Conservation (phyloP, 30 jellyfish, hydroid and myxozoan species). For the Aurelia aurita region DNA sequence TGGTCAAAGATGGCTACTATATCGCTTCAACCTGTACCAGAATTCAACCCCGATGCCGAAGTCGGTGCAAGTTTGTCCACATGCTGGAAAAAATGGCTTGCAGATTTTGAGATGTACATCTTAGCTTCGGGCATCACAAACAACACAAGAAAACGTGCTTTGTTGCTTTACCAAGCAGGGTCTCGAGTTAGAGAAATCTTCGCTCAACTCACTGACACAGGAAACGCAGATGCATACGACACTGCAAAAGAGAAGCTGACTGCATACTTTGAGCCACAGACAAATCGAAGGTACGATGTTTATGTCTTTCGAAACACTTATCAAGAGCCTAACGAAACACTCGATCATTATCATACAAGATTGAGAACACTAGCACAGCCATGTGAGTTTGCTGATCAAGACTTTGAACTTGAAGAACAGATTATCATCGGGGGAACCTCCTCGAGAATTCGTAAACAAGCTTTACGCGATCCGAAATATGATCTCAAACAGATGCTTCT, state of each 20-base stretch:
- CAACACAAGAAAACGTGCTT: slow-evolving; percentile 2
- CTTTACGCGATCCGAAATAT: slow-evolving; percentile 20
- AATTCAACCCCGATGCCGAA: not conserved
- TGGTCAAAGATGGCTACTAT: no score
- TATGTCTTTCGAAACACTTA: not conserved
- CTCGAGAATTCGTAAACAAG: slow-evolving; percentile 7
- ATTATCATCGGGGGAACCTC: slow-evolving; percentile 22
- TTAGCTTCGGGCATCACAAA: not conserved
- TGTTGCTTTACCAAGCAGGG: not conserved
- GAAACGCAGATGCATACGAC: not conserved
- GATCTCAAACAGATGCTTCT: not conserved
- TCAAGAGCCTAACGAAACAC: not conserved
- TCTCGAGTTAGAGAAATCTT: not conserved
- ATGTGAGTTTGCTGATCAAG: slow-evolving; percentile 9
- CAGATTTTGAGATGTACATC: slow-evolving; percentile 4
- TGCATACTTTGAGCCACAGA: not conserved
- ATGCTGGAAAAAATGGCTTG: slow-evolving; percentile 6
- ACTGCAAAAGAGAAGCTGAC: not conserved
- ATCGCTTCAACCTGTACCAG: no score
- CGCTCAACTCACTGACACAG: not conserved
- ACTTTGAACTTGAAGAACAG: slow-evolving; percentile 22
- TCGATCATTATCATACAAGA: not conserved
- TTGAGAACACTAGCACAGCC: slow-evolving; percentile 2
- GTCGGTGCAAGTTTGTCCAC: slow-evolving; percentile 12
- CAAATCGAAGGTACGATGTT: slow-evolving; percentile 1